A percentile compares a stretch with the other conserved stretches of the same genome.
These are phyloP conservation scores for Coranthus polyacanthus DNA, from an alignment of 2,797 vertebrate species.

Conservation along the genomic window DNA sequence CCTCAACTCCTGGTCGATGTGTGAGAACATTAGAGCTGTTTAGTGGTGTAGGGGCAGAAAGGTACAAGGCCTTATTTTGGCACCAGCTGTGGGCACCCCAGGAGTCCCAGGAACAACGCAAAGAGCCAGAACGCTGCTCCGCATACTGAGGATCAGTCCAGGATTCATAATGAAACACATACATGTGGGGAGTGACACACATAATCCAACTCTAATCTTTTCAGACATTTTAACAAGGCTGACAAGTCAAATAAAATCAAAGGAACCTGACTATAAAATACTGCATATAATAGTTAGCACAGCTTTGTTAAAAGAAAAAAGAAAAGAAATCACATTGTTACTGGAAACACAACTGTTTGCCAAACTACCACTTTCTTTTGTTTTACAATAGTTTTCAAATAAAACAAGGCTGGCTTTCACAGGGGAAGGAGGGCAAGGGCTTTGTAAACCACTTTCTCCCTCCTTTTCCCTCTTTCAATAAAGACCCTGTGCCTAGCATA, in stretches of 20 bases:
- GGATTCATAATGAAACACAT: constrained; percentile 71
- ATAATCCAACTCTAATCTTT: constrained; percentile 75
- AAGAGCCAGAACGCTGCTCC: constrained; percentile 39
- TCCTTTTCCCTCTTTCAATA: constrained; percentile 72
- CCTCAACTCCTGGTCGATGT: constrained; percentile 57
- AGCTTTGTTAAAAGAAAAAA: constrained; percentile 61
- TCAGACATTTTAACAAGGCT: constrained; percentile 78
- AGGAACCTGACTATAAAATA: constrained; percentile 70
- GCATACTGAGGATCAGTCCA: constrained; percentile 43
- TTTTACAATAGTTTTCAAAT: constrained; percentile 75
- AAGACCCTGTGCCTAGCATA: constrained; percentile 79
- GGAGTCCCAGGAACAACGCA: constrained; percentile 59
- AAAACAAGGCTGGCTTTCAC: constrained; percentile 72
- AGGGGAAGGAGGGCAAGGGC: constrained; percentile 62
- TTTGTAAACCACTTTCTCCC: constrained; percentile 65
- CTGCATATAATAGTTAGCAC: constrained; percentile 68
- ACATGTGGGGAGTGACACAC: constrained; percentile 66
- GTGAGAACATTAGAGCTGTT: constrained; percentile 71
- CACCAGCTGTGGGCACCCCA: constrained; percentile 62
- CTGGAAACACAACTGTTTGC: constrained; percentile 66
- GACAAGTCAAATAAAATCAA: constrained; percentile 80
- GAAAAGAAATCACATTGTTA: constrained; percentile 68
- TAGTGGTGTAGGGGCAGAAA: constrained; percentile 53
- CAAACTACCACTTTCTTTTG: constrained; percentile 78
- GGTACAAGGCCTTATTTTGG: constrained; percentile 63